phyloP scores from a whole-genome alignment of 2,113 vertebrate genomes.

The Psittacara wagleri region DNA sequence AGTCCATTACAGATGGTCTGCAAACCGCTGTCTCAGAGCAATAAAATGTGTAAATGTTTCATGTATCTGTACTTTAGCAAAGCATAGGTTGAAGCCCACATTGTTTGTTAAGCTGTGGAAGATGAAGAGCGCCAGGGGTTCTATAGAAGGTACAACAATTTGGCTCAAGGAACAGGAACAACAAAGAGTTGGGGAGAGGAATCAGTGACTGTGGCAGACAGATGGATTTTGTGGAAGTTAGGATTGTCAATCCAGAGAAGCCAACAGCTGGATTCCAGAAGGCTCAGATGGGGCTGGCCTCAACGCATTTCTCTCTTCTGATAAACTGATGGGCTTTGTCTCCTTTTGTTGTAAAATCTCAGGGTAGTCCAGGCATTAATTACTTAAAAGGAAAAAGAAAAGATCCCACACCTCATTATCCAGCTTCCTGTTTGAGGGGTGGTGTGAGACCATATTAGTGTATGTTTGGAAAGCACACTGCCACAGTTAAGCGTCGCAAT shows the following conservation, averaged over 20 bases:
- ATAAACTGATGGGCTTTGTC: not conserved
- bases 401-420: constrained; percentile 17
- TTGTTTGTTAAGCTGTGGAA: not conserved
- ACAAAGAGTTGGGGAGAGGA: not conserved
- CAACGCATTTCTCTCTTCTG: not conserved
- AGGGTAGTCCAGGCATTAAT: not conserved
- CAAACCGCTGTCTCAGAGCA: not conserved
- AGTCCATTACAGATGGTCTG: not conserved
- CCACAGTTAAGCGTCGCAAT: constrained; percentile 27
- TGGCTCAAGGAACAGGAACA: not conserved
- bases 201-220: not conserved
- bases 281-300: not conserved
- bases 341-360: not conserved
- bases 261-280: not conserved
- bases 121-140: not conserved
- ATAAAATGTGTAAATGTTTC: not conserved
- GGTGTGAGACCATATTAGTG: constrained; percentile 41
- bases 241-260: not conserved
- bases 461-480: constrained; percentile 22
- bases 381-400: not conserved
- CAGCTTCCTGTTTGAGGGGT: constrained; percentile 2
- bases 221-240: not conserved
- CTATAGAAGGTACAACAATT: not conserved
- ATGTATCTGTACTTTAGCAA: not conserved
- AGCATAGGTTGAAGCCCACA: not conserved